A percentile compares a stretch with the other conserved stretches of the same genome.
Conservation (phyloP, 2,888 invertebrate species). For the Apamea monoglypha region DNA sequence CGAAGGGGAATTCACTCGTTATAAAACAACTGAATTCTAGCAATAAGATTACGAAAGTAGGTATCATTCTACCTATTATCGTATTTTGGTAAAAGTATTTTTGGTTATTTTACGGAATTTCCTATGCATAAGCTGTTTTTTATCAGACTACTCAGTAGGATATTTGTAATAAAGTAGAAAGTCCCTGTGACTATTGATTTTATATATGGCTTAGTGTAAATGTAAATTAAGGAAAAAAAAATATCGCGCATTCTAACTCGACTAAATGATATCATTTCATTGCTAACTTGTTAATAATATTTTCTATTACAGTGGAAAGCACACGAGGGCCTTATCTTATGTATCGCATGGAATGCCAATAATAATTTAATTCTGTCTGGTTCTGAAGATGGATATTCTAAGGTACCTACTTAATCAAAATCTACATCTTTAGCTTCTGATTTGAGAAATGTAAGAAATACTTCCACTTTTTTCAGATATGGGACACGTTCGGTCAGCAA, state of each 20-base stretch:
- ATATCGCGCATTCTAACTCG: too few relatives aligned
- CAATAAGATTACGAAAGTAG: slow-evolving; percentile 93
- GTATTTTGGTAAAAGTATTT: slow-evolving; percentile 14
- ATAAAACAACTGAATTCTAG: slow-evolving; percentile 94
- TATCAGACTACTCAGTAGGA: background rate
- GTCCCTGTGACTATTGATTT: too few relatives aligned
- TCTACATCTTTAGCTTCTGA: background rate
- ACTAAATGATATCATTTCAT: too few relatives aligned
- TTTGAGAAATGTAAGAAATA: too few relatives aligned
- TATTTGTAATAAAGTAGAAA: background rate
- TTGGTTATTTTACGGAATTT: background rate
- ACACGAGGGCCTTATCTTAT: slow-evolving; percentile 97
- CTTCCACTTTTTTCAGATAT: slow-evolving; percentile 89
- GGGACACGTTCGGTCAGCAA: slow-evolving; percentile 97
- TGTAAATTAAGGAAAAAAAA: too few relatives aligned
- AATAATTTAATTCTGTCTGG: slow-evolving; percentile 98
- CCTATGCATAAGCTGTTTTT: background rate
- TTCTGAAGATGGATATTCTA: slow-evolving; percentile 97
- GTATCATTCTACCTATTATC: slow-evolving; percentile 1
- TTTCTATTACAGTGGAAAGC: slow-evolving; percentile 95
- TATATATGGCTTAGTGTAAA: too few relatives aligned
- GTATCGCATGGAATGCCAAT: slow-evolving; percentile 98
- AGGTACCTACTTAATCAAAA: slow-evolving; percentile 89
- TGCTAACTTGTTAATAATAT: background rate
- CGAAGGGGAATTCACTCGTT: slow-evolving; percentile 92